Conservation (phyloP, 1,140 invertebrate genomes). For the Formica exsecta region DNA sequence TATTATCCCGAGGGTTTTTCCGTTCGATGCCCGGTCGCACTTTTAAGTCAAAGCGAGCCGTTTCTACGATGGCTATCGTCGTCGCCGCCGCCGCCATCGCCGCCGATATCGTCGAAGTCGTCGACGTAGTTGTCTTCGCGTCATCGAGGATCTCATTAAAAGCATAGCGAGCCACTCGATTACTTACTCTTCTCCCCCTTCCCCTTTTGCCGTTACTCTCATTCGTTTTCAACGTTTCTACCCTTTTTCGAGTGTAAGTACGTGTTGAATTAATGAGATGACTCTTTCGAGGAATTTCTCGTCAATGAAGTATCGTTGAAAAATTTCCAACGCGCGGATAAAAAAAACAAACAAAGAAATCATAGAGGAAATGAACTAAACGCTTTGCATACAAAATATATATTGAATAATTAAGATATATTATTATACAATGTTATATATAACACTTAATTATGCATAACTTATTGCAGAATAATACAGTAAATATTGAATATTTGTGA, state of each 20-base stretch:
- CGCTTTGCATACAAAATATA: too few relatives aligned
- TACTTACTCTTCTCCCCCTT: constrained; percentile 62
- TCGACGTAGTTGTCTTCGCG: constrained; percentile 66
- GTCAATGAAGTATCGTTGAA: constrained; percentile 72
- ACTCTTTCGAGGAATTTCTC: constrained; percentile 67
- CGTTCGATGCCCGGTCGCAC: constrained; percentile 70
- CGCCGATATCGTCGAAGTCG: constrained; percentile 19
- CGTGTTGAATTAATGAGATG: constrained; percentile 77
- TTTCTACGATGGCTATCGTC: constrained; percentile 47
- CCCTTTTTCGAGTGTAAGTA: constrained; percentile 57
- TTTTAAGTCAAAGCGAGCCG: constrained; percentile 72
- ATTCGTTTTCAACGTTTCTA: constrained; percentile 37
- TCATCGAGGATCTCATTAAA: constrained; percentile 81
- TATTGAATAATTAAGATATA: neutral
- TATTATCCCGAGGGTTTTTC: constrained; percentile 76
- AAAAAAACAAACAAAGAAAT: neutral
- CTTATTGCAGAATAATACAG: neutral
- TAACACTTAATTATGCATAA: neutral
- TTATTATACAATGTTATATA: neutral
- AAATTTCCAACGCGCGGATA: constrained; percentile 29
- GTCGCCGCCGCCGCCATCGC: constrained; percentile 3
- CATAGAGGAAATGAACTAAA: neutral
- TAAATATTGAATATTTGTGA: neutral
- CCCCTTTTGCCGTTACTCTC: constrained; percentile 16
- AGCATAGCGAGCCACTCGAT: constrained; percentile 77